Percentiles rank a stretch among this genome's conserved stretches.
These are phyloP conservation scores for Haliclona indistincta DNA, from an alignment of 37 sponge, comb jelly and placozoan species.

Conservation along the genomic window DNA sequence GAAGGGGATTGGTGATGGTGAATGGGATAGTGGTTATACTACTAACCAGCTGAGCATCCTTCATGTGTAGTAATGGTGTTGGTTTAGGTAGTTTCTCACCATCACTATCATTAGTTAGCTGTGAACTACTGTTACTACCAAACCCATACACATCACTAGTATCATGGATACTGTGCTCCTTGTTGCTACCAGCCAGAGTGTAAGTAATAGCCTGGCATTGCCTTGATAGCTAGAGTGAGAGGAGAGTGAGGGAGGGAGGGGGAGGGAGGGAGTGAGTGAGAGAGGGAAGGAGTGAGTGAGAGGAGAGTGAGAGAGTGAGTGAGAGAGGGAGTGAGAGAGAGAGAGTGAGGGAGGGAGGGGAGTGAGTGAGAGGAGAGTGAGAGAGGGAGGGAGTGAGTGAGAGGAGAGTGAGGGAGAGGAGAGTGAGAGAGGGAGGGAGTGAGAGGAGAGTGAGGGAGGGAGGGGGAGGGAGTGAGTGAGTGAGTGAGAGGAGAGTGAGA, in stretches of 20 bases:
- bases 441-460: not conserved
- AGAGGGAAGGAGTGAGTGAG: too few species aligned
- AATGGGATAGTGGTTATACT: not conserved
- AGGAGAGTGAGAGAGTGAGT: too few species aligned
- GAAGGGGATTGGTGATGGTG: constrained; percentile 3
- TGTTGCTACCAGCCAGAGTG: too few species aligned
- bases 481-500: not conserved
- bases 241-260: too few species aligned
- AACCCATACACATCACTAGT: constrained; percentile 69
- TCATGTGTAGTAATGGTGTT: constrained; percentile 48
- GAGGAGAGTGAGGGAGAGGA: not conserved
- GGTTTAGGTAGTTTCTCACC: constrained; percentile 74
- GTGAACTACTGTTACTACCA: constrained; percentile 86
- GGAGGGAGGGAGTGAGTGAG: too few species aligned
- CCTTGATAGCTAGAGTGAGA: too few species aligned
- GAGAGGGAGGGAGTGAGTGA: not conserved
- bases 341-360: not conserved
- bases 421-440: not conserved
- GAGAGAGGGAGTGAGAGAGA: not conserved
- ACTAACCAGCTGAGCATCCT: constrained; percentile 57
- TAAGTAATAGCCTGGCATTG: too few species aligned
- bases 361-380: not conserved
- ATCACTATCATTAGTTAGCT: constrained; percentile 89
- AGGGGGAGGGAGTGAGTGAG: not conserved
- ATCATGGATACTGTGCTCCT: too few species aligned